Evolutionary conservation across 1,140 invertebrate genomes (phyloP), one percentile per base, ranked within the genome.

Genomic region (Manduca sexta): DNA sequence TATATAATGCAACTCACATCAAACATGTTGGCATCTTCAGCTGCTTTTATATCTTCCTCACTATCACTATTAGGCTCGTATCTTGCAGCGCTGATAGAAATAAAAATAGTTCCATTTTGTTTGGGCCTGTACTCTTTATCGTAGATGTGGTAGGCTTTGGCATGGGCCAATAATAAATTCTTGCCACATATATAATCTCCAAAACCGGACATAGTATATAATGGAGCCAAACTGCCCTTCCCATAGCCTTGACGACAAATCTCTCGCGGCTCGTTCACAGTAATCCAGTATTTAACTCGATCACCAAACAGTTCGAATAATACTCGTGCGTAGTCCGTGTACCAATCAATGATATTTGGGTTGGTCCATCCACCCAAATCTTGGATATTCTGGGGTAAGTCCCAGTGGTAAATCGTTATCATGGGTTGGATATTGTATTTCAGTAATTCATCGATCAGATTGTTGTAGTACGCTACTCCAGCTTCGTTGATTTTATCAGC

Each of bases 331-430:
- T 88, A 91, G 56, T 90, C 88, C 15, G 75, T 85, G 52, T 88
- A 91, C 50, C 87, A 77, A 2, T 89, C 87, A 14, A 87, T 81
- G 45, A 91, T 88, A 34, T 86, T 51, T 8, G 86, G 84, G 62
- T 91, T 91, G 2, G 86, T 77, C 89, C 89, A 90, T 3, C 89
- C 90, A 3, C 89, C 90, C 29, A 88, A 49, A 30, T 88, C 84
- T 60, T 90, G 87, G 3, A 91, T 56, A 7, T 63, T 57, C 52
- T 89, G 80, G 1, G 90, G 90, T 46, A 90, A 61, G 26, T 91
- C 90, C 89, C 90, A 91, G 51, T 90, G 89, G 57, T 90, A 91
- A 8, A 91, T 71, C 0, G 89, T 90, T 0, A 90, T 87, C 74
- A 89, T 86, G 2, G 88, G 88, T 38, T 70, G 16, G 30, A 88